Percentiles rank a stretch among this genome's conserved stretches.
These are phyloP conservation scores for Molothrus ater DNA, from an alignment of 2,797 vertebrate species.

Conservation along the genomic window DNA sequence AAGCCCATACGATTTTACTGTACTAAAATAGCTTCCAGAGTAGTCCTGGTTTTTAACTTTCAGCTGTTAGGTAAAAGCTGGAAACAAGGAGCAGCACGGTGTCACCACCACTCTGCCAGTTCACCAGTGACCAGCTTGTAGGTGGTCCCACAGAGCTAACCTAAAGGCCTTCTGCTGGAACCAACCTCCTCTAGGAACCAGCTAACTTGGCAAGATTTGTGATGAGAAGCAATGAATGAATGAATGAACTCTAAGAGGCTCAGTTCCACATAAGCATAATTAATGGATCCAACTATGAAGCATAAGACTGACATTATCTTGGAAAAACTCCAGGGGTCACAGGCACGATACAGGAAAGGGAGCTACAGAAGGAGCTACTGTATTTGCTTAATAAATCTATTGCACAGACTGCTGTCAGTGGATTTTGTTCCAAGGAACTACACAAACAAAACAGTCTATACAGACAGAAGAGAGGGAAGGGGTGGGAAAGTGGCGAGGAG, in stretches of 20 bases:
- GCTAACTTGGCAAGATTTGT: background rate
- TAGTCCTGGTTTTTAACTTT: background rate
- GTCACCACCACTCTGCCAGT: background rate
- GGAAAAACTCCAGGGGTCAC: conserved; percentile 45
- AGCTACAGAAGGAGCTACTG: conserved; percentile 51
- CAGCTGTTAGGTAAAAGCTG: background rate
- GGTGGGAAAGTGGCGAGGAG: background rate
- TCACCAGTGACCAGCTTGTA: background rate
- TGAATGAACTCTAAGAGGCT: background rate
- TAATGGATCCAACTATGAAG: conserved; percentile 26
- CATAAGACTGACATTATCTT: conserved; percentile 43
- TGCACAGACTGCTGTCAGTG: conserved; percentile 16
- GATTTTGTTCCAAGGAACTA: conserved; percentile 55
- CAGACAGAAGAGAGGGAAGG: conserved; percentile 17
- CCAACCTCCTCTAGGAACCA: background rate
- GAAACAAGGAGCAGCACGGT: background rate
- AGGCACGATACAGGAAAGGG: conserved; percentile 16
- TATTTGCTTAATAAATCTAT: conserved; percentile 46
- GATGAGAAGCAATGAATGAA: background rate
- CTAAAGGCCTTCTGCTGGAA: background rate
- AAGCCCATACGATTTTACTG: background rate
- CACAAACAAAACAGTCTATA: conserved; percentile 51
- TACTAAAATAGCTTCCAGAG: background rate
- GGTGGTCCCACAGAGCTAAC: background rate
- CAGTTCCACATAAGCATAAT: conserved; percentile 32